These are phyloP conservation scores for Volucella zonaria DNA, from an alignment of 2,888 invertebrate genomes.

Conservation along the genomic window DNA sequence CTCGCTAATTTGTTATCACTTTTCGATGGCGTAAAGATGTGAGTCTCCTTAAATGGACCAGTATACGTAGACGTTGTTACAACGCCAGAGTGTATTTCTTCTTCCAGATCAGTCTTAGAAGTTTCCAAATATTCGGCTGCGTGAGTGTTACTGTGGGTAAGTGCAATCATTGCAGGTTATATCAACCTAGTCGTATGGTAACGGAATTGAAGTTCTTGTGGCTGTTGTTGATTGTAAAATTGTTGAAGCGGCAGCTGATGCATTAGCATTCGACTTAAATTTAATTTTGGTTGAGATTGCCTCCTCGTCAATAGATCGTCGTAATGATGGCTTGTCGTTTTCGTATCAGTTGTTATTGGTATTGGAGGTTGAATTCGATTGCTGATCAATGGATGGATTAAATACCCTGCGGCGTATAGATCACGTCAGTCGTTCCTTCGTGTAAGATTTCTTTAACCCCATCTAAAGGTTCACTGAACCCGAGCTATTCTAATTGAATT, in stretches of 20 bases:
- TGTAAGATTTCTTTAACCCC: conserved; percentile 78
- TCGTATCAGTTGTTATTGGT: conserved; percentile 59
- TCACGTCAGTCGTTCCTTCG: conserved; percentile 79
- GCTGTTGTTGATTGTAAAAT: conserved; percentile 48
- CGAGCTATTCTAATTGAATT: too few relatives aligned
- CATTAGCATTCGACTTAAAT: conserved; percentile 69
- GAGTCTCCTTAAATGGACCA: conserved; percentile 82
- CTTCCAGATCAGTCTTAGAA: conserved; percentile 68
- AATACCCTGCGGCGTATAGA: conserved; percentile 77
- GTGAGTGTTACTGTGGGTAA: conserved; percentile 44
- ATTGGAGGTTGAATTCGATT: conserved; percentile 71
- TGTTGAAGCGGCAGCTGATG: conserved; percentile 67
- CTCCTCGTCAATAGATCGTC: conserved; percentile 65
- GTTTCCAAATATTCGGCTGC: conserved; percentile 67
- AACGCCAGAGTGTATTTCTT: conserved; percentile 63
- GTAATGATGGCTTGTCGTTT: conserved; percentile 73
- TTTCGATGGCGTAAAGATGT: conserved; percentile 82
- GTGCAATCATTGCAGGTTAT: conserved; percentile 74
- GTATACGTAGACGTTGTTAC: conserved; percentile 78
- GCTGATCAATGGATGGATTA: conserved; percentile 76
- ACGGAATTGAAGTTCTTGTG: conserved; percentile 48
- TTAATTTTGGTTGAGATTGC: conserved; percentile 65
- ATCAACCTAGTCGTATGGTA: conserved; percentile 76
- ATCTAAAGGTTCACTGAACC: too few relatives aligned
- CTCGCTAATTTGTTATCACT: conserved; percentile 76